phyloP scores from a whole-genome alignment of 92 coral and sea anemone species.

The Porites lobata region DNA sequence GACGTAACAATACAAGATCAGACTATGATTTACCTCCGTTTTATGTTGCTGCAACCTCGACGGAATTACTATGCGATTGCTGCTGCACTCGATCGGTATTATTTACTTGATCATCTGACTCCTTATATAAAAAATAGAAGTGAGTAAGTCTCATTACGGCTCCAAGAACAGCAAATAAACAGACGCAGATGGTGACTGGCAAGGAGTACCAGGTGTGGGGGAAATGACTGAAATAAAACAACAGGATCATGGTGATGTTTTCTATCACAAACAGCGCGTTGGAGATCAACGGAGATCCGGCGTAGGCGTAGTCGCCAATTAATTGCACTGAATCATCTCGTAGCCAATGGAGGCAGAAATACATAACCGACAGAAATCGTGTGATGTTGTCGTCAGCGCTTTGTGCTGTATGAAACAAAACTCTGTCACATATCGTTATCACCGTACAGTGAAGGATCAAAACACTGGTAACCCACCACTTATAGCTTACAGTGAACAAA shows the following conservation, averaged over 20 bases:
- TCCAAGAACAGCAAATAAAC: constrained; percentile 19
- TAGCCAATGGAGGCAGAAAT: constrained; percentile 5
- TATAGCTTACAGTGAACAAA: no score
- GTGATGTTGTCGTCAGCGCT: no score
- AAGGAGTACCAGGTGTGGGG: constrained; percentile 39
- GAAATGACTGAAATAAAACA: background rate
- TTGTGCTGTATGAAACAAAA: no score
- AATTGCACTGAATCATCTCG: background rate
- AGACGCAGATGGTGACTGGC: constrained; percentile 46
- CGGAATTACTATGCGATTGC: no score
- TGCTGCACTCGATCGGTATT: no score
- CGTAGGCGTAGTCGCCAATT: no score
- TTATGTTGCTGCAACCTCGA: no score
- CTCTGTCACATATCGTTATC: background rate
- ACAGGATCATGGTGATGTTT: constrained; percentile 37
- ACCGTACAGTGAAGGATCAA: background rate
- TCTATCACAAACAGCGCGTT: constrained; percentile 6
- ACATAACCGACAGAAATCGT: no score
- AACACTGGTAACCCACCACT: background rate
- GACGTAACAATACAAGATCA: no score
- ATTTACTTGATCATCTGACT: no score
- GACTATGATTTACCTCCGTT: no score
- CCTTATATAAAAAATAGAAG: background rate
- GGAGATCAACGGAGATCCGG: background rate
- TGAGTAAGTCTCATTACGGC: background rate